These are phyloP conservation scores for Parazoanthus darwini DNA, from an alignment of 92 coral and sea anemone genomes.

Conservation along the genomic window DNA sequence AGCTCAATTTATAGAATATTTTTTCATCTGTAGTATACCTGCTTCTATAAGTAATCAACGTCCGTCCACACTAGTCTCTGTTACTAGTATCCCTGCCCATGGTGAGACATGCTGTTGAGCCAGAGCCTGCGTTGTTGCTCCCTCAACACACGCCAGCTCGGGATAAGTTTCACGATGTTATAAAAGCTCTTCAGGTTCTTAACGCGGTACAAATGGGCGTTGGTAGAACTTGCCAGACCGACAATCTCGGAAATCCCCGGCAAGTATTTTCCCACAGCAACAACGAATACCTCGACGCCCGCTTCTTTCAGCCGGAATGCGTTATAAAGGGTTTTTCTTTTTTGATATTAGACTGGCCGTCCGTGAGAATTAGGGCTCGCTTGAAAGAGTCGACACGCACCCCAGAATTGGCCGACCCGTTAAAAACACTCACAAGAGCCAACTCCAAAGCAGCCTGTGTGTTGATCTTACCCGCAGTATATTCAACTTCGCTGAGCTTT, in stretches of 20 bases:
- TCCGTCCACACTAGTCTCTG: no score
- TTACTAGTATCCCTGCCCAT: no score
- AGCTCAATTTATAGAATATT: no score
- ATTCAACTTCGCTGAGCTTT: constrained; percentile 1
- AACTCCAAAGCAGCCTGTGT: constrained; percentile 69
- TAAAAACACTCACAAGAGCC: constrained; percentile 55
- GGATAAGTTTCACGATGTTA: constrained; percentile 67
- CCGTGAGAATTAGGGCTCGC: constrained; percentile 77
- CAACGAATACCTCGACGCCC: constrained; percentile 73
- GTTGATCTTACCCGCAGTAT: constrained; percentile 57
- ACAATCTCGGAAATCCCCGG: constrained; percentile 71
- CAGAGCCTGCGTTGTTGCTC: not conserved
- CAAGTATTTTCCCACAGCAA: constrained; percentile 72
- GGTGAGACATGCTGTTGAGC: not conserved
- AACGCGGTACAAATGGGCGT: constrained; percentile 70
- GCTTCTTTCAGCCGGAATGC: constrained; percentile 62
- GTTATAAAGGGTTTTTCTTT: constrained; percentile 61
- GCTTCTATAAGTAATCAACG: no score
- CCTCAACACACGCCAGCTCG: constrained; percentile 18
- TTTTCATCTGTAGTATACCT: no score
- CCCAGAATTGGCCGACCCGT: constrained; percentile 43
- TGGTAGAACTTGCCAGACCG: constrained; percentile 63
- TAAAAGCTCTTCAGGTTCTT: constrained; percentile 52
- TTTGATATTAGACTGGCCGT: constrained; percentile 74
- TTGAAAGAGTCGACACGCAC: constrained; percentile 52